These are phyloP conservation scores for Atta texana DNA, from an alignment of 1,140 invertebrate species.

Conservation along the genomic window DNA sequence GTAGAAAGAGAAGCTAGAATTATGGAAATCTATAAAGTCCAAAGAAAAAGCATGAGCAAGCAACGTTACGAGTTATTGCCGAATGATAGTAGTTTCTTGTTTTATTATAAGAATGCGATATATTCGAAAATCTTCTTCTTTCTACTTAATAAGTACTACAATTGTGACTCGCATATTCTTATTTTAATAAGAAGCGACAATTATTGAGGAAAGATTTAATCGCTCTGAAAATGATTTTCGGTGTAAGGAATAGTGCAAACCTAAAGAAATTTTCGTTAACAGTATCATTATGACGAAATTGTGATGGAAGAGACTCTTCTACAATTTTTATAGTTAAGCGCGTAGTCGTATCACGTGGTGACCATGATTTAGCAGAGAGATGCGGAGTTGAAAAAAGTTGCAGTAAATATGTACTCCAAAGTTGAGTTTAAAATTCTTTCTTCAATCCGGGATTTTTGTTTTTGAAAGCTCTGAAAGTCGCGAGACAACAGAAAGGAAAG, in stretches of 20 bases:
- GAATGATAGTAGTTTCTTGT: neutral
- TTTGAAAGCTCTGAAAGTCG: neutral
- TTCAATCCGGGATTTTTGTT: neutral
- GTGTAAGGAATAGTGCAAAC: neutral
- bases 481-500: neutral
- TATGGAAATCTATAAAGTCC: neutral
- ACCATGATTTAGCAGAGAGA: neutral
- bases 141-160: neutral
- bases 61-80: neutral
- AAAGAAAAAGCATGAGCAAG: neutral
- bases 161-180: neutral
- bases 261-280: neutral
- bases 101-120: neutral
- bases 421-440: neutral
- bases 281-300: neutral
- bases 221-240: neutral
- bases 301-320: neutral
- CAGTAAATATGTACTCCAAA: no score
- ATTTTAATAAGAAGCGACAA: neutral
- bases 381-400: neutral
- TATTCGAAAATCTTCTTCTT: neutral
- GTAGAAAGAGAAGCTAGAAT: neutral
- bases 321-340: neutral
- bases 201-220: neutral
- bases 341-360: conserved; percentile 25